Conservation (phyloP, 2,888 invertebrate species). For the Sphaerophoria rueppellii region DNA sequence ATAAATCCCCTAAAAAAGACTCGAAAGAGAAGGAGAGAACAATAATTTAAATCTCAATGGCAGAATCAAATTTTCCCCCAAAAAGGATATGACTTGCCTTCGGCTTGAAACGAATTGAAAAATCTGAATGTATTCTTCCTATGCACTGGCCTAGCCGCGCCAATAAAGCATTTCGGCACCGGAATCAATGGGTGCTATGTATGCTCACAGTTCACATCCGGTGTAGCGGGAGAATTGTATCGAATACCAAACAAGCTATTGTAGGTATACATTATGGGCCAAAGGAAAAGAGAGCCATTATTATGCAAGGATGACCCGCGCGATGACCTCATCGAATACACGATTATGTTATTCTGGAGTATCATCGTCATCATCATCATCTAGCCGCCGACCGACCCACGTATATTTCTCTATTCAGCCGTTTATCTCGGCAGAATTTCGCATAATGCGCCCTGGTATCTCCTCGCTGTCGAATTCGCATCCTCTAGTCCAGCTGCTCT, state of each 20-base stretch:
- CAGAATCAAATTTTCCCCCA: slow-evolving; percentile 15
- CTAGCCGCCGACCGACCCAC: background rate
- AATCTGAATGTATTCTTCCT: slow-evolving; percentile 36
- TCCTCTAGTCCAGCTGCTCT: slow-evolving; percentile 36
- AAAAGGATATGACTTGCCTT: slow-evolving; percentile 18
- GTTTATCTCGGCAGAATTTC: background rate
- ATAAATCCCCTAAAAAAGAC: background rate
- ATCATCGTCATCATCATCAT: slow-evolving; percentile 3
- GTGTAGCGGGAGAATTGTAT: background rate
- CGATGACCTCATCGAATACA: slow-evolving; percentile 48
- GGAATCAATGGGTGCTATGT: slow-evolving; percentile 47
- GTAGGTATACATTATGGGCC: background rate
- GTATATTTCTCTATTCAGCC: background rate
- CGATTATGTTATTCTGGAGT: slow-evolving; percentile 2
- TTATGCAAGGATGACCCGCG: slow-evolving; percentile 53
- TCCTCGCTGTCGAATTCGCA: background rate
- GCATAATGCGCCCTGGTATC: background rate
- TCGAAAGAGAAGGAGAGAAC: background rate
- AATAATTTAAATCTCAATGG: background rate
- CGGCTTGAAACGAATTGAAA: slow-evolving; percentile 39
- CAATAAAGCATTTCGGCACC: slow-evolving; percentile 9
- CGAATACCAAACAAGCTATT: slow-evolving; percentile 4
- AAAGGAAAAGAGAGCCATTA: slow-evolving; percentile 23
- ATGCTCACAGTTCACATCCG: slow-evolving; percentile 61
- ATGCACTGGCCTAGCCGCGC: slow-evolving; percentile 4